Conservation (phyloP, 2,113 vertebrate species). For the Rhinichthys klamathensis region DNA sequence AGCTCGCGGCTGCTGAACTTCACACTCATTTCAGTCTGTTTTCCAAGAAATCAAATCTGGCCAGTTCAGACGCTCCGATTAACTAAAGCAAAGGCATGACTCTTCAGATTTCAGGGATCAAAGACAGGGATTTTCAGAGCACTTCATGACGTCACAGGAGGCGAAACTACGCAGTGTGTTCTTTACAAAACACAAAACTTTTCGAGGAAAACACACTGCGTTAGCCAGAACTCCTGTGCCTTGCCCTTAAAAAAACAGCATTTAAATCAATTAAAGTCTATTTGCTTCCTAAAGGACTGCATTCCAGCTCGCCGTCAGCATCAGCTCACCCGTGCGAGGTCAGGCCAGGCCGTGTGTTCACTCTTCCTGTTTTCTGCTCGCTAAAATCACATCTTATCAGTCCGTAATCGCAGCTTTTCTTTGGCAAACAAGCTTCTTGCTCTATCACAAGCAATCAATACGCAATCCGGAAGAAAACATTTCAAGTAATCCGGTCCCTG, state of each 20-base stretch:
- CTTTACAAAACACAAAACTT: too few relatives aligned
- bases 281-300: neutral
- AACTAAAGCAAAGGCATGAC: neutral
- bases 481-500: neutral
- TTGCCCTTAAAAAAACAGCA: neutral
- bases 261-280: too few relatives aligned
- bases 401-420: slow-evolving; percentile 5
- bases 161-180: neutral
- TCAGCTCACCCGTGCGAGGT: slow-evolving; percentile 5
- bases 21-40: neutral
- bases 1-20: neutral
- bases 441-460: slow-evolving; percentile 30
- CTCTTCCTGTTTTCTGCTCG: neutral
- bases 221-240: too few relatives aligned
- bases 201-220: too few relatives aligned
- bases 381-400: slow-evolving; percentile 24
- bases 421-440: slow-evolving; percentile 12
- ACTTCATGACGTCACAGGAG: neutral
- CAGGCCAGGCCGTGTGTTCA: neutral
- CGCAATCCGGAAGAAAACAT: slow-evolving; percentile 7
- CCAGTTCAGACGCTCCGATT: neutral
- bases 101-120: neutral
- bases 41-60: neutral
- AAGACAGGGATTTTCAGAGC: neutral
- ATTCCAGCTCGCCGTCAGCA: neutral